These are phyloP conservation scores for Epinotia nisella DNA, from an alignment of 2,888 invertebrate species.

Conservation along the genomic window DNA sequence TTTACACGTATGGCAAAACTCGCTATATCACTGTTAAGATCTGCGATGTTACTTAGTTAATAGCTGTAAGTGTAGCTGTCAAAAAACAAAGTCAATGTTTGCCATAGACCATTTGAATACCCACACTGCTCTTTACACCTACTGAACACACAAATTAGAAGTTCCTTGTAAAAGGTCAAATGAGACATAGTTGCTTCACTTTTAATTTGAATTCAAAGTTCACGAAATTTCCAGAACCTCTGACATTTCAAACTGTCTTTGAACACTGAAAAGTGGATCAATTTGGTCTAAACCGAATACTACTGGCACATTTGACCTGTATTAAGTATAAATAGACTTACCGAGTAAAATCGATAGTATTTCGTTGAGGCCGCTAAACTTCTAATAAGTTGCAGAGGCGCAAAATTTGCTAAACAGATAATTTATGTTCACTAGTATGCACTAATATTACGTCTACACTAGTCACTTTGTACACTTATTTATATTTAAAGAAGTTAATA, in stretches of 20 bases:
- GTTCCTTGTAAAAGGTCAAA: constrained; percentile 6
- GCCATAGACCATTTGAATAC: background rate
- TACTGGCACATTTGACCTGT: constrained; percentile 12
- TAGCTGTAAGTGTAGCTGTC: background rate
- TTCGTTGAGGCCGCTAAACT: constrained; percentile 58
- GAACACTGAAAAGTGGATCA: constrained; percentile 2
- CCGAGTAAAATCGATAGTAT: constrained; percentile 66
- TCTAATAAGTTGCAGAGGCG: constrained; percentile 36
- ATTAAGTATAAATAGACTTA: constrained; percentile 53
- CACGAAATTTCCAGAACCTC: background rate
- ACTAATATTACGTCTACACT: constrained; percentile 58
- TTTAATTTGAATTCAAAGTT: background rate
- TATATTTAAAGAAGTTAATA: constrained; percentile 48
- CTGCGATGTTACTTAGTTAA: too few relatives aligned
- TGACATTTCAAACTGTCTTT: constrained; percentile 1
- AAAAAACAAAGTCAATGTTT: background rate
- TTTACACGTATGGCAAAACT: too few relatives aligned
- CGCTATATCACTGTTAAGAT: too few relatives aligned
- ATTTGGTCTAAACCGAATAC: background rate
- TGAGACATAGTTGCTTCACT: background rate
- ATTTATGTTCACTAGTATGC: constrained; percentile 51
- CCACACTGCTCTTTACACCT: background rate
- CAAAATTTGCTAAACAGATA: constrained; percentile 45
- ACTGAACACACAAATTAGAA: background rate
- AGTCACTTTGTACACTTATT: constrained; percentile 50